Conservation (phyloP, 2,888 invertebrate genomes). For the Parelbella ahira region DNA sequence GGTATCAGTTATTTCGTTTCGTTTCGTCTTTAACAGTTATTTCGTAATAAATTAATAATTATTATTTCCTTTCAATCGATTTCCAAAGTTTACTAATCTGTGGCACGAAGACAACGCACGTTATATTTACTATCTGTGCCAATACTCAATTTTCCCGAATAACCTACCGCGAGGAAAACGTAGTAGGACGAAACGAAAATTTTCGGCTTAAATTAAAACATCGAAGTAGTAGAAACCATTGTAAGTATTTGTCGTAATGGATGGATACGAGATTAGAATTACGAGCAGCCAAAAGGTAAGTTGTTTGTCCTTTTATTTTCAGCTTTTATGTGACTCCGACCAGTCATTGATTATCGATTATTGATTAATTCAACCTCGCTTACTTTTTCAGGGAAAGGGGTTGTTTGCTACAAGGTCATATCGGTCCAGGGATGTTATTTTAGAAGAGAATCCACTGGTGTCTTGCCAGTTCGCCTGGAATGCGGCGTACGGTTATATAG, state of each 20-base stretch:
- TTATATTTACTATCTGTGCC: too few species aligned
- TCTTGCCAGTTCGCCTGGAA: constrained; percentile 98
- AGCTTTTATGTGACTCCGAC: background rate
- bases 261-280: constrained; percentile 62
- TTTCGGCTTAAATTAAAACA: constrained; percentile 5
- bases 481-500: constrained; percentile 89
- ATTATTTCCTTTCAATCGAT: too few species aligned
- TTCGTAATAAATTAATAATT: too few species aligned
- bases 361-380: background rate
- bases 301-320: background rate
- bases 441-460: constrained; percentile 93
- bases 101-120: too few species aligned
- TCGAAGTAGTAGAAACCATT: background rate
- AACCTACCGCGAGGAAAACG: too few species aligned
- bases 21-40: too few species aligned
- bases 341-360: constrained; percentile 1
- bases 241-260: constrained; percentile 42
- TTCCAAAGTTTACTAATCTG: too few species aligned
- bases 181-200: too few species aligned
- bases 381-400: constrained; percentile 87
- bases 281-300: constrained; percentile 65
- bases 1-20: too few species aligned
- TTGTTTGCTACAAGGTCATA: constrained; percentile 87
- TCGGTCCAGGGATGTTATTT: constrained; percentile 87
- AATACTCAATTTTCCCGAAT: too few species aligned